Evolutionary conservation across 2,888 invertebrate species (phyloP).

Genomic region (Euplexia lucipara): DNA sequence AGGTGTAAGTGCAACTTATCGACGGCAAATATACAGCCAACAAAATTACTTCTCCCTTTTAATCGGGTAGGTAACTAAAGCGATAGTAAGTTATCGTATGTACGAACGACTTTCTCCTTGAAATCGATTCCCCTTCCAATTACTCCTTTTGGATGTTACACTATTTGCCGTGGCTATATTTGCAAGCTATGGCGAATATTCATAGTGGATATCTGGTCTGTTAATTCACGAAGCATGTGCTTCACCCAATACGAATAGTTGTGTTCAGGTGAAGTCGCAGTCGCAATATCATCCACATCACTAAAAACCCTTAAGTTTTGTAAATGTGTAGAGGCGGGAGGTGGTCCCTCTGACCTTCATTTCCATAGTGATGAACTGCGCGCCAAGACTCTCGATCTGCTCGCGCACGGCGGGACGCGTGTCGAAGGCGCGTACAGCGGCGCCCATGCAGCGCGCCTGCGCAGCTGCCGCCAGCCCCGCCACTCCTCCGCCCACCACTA

Average conservation of each 20-base stretch:
- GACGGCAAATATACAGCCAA: conserved; percentile 10
- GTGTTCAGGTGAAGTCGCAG: too few species aligned
- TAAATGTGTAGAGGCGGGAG: not conserved
- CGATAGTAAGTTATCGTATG: not conserved
- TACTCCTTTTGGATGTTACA: too few species aligned
- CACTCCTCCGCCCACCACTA: conserved; percentile 97
- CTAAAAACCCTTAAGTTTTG: not conserved
- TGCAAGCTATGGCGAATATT: too few species aligned
- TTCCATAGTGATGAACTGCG: conserved; percentile 95
- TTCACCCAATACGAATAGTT: too few species aligned
- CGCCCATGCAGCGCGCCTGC: conserved; percentile 97
- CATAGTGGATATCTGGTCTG: too few species aligned
- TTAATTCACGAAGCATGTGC: too few species aligned
- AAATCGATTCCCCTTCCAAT: too few species aligned
- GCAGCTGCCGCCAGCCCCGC: conserved; percentile 97
- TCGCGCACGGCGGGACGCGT: conserved; percentile 96
- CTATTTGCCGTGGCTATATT: too few species aligned
- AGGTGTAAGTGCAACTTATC: conserved; percentile 24
- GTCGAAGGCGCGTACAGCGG: conserved; percentile 97
- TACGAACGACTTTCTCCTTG: not conserved
- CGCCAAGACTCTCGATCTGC: conserved; percentile 96
- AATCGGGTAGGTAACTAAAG: not conserved
- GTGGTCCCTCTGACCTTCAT: conserved; percentile 90
- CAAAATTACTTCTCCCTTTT: conserved; percentile 7
- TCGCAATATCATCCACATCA: not conserved